Base-by-base conservation (phyloP, 2,888 invertebrate genomes). In the Mimas tiliae region DNA sequence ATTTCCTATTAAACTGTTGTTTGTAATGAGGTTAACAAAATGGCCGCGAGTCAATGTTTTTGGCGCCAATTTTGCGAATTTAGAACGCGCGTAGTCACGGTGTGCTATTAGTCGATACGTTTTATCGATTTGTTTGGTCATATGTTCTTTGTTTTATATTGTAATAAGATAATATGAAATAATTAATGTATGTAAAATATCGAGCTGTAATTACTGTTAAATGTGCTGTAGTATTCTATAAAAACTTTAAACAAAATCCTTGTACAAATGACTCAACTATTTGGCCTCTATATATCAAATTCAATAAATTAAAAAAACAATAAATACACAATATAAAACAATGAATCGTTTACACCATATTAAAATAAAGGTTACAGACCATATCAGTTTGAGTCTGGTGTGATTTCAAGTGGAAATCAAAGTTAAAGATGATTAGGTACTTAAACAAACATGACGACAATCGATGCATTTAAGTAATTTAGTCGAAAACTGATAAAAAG, bases 1-100 rank as follows among this genome's bases (percentile, higher is more conserved):
- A 89, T 89, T 89, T 88, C 87, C 89, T 90, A 91, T 91, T 87
- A 90, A 90, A 86, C 85, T 83, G 86, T 83, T 63, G 52, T 55
- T 63, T 65, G 47, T 34, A 67, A 65, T 62, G 64, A 38, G 62
- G 47, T 51, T 45, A 65, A 65, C 67, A 66, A 69, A 65, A 68
- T 64, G 65, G 67, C 45, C 38, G 63, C 42, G 47, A 38, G 42
- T 63, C 51, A 52, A 11, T 62, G 42, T 62, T 63, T 69, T 71
- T 63, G 68, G 64, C 64, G 65, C 65, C 66, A 53, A 53, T 67
- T 58, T 58, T 12, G 42, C 58, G 58, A 58, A 58, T 21, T 58
- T 58, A 58, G 58, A 58, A 58, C 42, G 38, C 38, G 58, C 58
- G 58, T 58, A 19, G 58, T 58, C n/a, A n/a, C 14, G 33, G 1